Conservation (phyloP, 2,113 vertebrate species). For the Petromus typicus region DNA sequence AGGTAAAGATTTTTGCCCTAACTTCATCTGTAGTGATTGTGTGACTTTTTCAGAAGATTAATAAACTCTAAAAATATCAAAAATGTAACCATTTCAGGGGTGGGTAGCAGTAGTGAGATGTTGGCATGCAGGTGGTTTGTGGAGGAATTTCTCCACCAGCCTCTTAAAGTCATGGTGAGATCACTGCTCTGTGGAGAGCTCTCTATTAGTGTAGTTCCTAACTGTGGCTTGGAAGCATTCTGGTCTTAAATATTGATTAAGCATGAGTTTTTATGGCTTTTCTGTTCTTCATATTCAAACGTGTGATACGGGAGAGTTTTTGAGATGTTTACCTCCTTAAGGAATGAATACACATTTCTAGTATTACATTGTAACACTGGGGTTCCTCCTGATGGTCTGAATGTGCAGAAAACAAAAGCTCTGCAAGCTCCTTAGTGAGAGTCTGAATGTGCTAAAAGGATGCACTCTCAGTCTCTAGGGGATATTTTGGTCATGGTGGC, state of each 20-base stretch:
- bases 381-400: background rate
- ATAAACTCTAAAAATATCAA: background rate
- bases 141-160: background rate
- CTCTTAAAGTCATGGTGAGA: background rate
- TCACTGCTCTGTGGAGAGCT: background rate
- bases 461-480: background rate
- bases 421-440: slow-evolving; percentile 24
- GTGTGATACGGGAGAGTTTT: background rate
- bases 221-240: background rate
- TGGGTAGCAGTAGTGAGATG: background rate
- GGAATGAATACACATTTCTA: background rate
- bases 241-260: background rate
- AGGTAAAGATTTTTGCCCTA: background rate
- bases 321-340: background rate
- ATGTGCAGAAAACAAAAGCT: background rate
- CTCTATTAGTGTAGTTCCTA: background rate
- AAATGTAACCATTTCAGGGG: background rate
- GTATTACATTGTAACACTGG: background rate
- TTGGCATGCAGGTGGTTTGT: background rate
- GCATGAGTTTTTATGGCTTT: background rate
- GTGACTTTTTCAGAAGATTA: background rate
- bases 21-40: background rate
- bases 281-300: background rate
- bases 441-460: background rate
- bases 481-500: background rate